Base-by-base conservation (phyloP, 2,113 vertebrate genomes). In the Forbesichthys agassizii region DNA sequence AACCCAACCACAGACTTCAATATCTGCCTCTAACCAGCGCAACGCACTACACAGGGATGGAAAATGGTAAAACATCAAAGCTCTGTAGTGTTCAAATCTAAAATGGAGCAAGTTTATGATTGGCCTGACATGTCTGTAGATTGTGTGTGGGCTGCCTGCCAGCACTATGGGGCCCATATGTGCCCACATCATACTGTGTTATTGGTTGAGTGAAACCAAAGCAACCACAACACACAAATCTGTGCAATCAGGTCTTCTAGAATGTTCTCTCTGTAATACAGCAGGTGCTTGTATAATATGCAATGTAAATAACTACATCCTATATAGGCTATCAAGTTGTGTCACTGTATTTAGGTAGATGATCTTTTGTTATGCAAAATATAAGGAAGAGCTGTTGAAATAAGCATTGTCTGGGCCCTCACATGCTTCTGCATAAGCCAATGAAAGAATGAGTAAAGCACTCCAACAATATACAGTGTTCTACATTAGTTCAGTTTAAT, bases 301-400 rank as follows among this genome's bases (percentile, higher is more conserved):
- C 63, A 48, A 71, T 52, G 20, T 60, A 20, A 75, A 54, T 61
- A 0, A 63, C 61, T 16, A 11, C 55, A 74, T 73, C 54, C 16
- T 5, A 27, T 18, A n/a, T 9, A 58, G 2, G 56, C 20, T 33
- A 27, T 16, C 11, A 73, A 60, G 27, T 11, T 58, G 51, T 69
- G 75, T 81, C 79, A 82, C 20, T 20, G 69, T 71, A 80, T 74
- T 64, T 75, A 59, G 54, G 74, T 67, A 72, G 46, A 78, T 66
- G 59, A 27, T n/a, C 69, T 76, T 84, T 88, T 90, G 84, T 90
- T 36, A 87, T 84, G 81, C 69, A 87, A 90, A 91, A 74, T 12
- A 75, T 27, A 33, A 81, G 81, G 79, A 78, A 84, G 78, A 67
- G 63, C 3, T 33, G 9, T 9, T 78, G 59, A 80, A 84, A 78